Evolutionary conservation across 2,888 invertebrate genomes (phyloP).

Genomic region (Phaonia tiefii): DNA sequence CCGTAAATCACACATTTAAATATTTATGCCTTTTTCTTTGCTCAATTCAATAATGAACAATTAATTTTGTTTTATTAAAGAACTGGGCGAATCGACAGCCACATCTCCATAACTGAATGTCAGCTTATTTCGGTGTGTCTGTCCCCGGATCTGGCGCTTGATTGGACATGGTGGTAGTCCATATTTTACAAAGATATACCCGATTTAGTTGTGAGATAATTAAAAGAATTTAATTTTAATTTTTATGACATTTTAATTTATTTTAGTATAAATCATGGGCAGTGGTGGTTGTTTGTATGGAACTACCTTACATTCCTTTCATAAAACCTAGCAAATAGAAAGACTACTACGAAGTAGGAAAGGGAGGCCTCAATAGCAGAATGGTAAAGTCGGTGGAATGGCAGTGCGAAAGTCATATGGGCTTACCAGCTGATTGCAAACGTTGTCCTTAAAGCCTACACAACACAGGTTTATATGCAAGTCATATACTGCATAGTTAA

Average conservation of each 20-base stretch:
- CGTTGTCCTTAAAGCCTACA: too few relatives aligned
- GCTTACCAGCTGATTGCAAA: too few relatives aligned
- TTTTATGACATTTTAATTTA: slow-evolving; percentile 79
- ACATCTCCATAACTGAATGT: slow-evolving; percentile 43
- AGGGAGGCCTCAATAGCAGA: too few relatives aligned
- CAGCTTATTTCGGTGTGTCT: slow-evolving; percentile 17
- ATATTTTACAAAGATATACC: slow-evolving; percentile 29
- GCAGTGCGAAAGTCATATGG: too few relatives aligned
- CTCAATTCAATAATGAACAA: slow-evolving; percentile 62
- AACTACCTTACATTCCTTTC: too few relatives aligned
- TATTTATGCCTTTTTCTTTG: slow-evolving; percentile 69
- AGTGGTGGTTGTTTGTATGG: too few relatives aligned
- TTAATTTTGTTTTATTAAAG: slow-evolving; percentile 52
- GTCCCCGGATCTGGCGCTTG: slow-evolving; percentile 35
- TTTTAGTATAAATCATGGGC: slow-evolving; percentile 79
- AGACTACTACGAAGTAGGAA: too few relatives aligned
- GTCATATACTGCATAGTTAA: too few relatives aligned
- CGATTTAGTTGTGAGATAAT: slow-evolving; percentile 60
- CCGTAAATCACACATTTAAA: slow-evolving; percentile 73
- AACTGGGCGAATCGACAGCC: slow-evolving; percentile 48
- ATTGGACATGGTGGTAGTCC: slow-evolving; percentile 38
- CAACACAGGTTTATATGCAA: too few relatives aligned
- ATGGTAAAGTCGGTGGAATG: too few relatives aligned
- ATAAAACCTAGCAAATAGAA: too few relatives aligned
- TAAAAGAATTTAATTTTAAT: slow-evolving; percentile 78